Evolutionary conservation across 2,113 vertebrate genomes (phyloP), one percentile per base, ranked within the genome.

Genomic region (Dunckerocampus dactyliophorus): DNA sequence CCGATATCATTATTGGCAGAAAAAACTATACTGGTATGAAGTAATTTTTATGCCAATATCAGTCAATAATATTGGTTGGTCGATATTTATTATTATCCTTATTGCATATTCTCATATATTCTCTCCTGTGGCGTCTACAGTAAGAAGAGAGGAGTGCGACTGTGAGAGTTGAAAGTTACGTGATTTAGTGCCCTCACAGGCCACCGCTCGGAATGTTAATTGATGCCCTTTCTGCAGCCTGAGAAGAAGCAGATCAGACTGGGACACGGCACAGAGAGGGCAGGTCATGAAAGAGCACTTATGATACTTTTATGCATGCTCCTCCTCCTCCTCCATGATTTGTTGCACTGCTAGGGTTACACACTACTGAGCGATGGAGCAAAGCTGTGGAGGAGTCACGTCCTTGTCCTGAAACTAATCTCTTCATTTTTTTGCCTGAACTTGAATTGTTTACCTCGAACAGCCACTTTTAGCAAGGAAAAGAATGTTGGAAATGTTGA

Each of bases 181-280:
- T 74, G 79, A 89, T 88, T 89, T 88, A 65, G 68, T 71, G 52
- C 28, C 83, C 56, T 69, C 81, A 76, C 86, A 84, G 77, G 72
- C 81, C 68, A 67, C 73, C 71, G 51, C 75, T 72, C 77, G 84
- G 88, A 88, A 89, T 90, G 84, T 87, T 87, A 88, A 88, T 82
- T 82, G 87, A 86, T 46, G 75, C 75, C 67, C 74, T 76, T 74
- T 65, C 81, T 14, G 20, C 69, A 71, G 76, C 55, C 34, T 83
- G 83, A 80, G 75, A 80, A 84, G 65, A 77, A 68, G 64, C 65
- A 75, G 70, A 79, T 84, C 69, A 67, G 45, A 67, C 50, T 31
- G 59, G 54, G 62, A 76, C 57, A 66, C 14, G n/a, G 68, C 52
- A 59, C 53, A 50, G 54, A 22, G 63, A 69, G 56, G 63, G 63